These are phyloP conservation scores for Macroglossus sobrinus DNA, from an alignment of 2,113 vertebrate species.

Conservation along the genomic window DNA sequence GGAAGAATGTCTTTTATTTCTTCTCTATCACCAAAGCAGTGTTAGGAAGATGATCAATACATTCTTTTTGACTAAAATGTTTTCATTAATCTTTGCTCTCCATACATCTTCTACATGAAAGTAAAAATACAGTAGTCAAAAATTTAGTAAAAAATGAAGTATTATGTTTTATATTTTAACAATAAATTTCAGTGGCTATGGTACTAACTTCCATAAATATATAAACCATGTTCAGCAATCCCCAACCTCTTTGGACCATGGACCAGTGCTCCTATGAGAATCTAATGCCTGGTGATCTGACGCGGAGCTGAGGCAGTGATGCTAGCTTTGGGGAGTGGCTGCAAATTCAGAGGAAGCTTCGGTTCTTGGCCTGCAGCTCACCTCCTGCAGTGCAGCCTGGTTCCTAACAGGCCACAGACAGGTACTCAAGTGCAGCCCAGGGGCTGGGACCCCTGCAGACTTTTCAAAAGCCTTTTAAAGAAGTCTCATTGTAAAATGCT, in stretches of 20 bases:
- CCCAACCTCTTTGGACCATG: too few relatives aligned
- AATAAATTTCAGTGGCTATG: neutral
- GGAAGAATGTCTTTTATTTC: neutral
- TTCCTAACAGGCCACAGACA: too few relatives aligned
- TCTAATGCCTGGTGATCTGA: too few relatives aligned
- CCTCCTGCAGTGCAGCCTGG: too few relatives aligned
- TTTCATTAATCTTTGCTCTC: neutral
- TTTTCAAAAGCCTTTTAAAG: neutral
- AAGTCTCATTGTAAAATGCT: neutral
- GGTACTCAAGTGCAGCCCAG: too few relatives aligned
- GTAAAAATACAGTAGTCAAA: neutral
- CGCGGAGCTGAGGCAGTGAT: too few relatives aligned
- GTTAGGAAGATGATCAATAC: neutral
- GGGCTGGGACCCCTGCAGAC: neutral
- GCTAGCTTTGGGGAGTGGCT: too few relatives aligned
- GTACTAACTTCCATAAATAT: neutral
- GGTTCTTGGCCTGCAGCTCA: too few relatives aligned
- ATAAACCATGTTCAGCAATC: neutral
- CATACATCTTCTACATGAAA: neutral
- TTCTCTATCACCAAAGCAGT: constrained; percentile 11
- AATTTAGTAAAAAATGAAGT: constrained; percentile 7
- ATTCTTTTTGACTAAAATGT: neutral
- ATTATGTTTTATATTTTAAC: neutral
- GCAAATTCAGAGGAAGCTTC: too few relatives aligned
- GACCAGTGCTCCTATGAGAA: too few relatives aligned